Evolutionary conservation across 1,140 invertebrate species (phyloP), one percentile per base, ranked within the genome.

Genomic region (Cotesia chilonis): DNA sequence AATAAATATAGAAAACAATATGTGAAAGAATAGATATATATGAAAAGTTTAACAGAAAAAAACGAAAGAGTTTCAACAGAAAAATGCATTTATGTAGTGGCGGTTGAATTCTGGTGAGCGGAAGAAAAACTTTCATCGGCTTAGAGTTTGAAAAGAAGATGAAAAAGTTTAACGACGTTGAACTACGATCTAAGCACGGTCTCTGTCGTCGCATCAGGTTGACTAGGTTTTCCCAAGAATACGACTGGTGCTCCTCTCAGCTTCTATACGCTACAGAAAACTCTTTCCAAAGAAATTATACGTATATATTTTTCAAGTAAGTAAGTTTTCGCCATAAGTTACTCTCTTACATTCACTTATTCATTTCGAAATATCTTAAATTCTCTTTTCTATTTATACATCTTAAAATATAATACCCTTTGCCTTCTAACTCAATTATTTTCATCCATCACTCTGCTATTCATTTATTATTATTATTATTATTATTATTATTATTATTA

Each of bases 161-260:
- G 81, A 85, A 85, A 82, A 86, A 86, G 81, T 85, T 84, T 79
- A 83, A 83, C 83, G 80, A 83, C 80, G 80, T 80, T 81, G 77
- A 82, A 81, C 77, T 75, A 78, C 77, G 76, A 76, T 76, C 75
- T 76, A 74, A 76, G 72, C 75, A 74, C 51, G 51, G 66, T 68
- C 66, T 35, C 66, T 68, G 66, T 68, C 66, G 66, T 52, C 65
- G 59, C 65, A 54, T 35, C 37, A 47, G 38, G 55, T 47, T 55
- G 65, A 36, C 63, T 41, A 35, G 35, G 35, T 52, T 54, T 28
- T 14, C 55, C 14, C 7, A 35, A 67, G 47, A 52, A 67, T 67
- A 28, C 47, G 20, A 35, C 41, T 52, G 1, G 41, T 54, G 38
- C 38, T 47, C 52, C 60, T n/a, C 28, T 38, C 10, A 17, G 41